Evolutionary conservation across 2,888 invertebrate species (phyloP), one percentile per base, ranked within the genome.

Genomic region (Metopia argyrocephala): DNA sequence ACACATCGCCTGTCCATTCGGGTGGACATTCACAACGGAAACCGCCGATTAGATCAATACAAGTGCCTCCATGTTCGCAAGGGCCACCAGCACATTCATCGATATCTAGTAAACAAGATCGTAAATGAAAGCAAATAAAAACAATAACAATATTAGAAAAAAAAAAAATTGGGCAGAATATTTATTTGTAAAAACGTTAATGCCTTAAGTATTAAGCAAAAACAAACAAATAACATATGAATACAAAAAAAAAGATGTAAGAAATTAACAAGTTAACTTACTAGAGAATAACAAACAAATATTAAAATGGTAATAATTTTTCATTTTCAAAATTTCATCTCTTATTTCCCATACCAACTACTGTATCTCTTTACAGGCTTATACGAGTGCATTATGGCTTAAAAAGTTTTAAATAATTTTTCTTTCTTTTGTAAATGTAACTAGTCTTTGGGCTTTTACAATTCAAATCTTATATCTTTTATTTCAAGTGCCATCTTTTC

Each of bases 1-100:
- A 98, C 85, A 95, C 93, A 86, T 94, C 93, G 62, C 98, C 98
- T 86, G 94, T 93, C 95, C 97, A 98, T 84, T 97, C 96, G 68
- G 94, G 90, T 62, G 95, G 94, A 91, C 98, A 98, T 84, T 94
- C 93, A 92, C 98, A 98, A 84, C 92, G 91, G 92, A 96, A 98
- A 85, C 94, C 94, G 90, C 96, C 95, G 89, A 94, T 94, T 73
- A 94, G 93, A 91, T 98, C 97, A 84, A 94, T 93, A 91, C 98
- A 98, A 59, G 94, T 94, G 84, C 96, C 98, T 82, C 96, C 96
- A 91, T 98, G 96, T 88, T 94, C 94, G 91, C 98, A 98, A 20
- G 98, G 98, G 85, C 94, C 94, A 84, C 95, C 94, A 84, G 94
- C 94, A 90, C 98, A 98, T 91, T 98, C 97, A 91, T 98, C 96